Percentiles rank a stretch among this genome's conserved stretches.
phyloP scores from a whole-genome alignment of 2,888 invertebrate genomes.

The Leptinotarsa tumamoca region DNA sequence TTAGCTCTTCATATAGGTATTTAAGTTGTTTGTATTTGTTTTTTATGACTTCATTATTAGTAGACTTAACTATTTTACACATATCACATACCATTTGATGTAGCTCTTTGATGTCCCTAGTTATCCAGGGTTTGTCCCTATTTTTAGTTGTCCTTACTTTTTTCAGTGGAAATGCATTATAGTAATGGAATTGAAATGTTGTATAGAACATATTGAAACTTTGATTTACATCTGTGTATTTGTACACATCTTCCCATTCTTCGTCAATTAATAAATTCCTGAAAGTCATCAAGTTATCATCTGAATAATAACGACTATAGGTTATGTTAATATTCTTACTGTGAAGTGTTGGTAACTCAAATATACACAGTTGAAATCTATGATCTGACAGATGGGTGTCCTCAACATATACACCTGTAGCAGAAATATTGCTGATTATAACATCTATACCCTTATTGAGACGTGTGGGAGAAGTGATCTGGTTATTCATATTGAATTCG shows the following conservation, averaged over 20 bases:
- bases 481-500: constrained; percentile 16
- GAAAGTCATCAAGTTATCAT: background rate
- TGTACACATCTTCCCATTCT: constrained; percentile 1
- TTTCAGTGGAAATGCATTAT: background rate
- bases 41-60: too few species aligned
- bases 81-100: too few species aligned
- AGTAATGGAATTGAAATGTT: background rate
- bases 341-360: background rate
- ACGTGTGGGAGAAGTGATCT: constrained; percentile 13
- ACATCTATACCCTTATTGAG: constrained; percentile 11
- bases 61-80: too few species aligned
- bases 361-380: constrained; percentile 12
- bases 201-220: background rate
- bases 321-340: too few species aligned
- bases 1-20: background rate
- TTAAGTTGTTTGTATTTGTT: too few species aligned
- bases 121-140: constrained; percentile 2
- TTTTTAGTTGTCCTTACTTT: background rate
- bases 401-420: background rate
- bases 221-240: constrained; percentile 2
- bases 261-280: constrained; percentile 1
- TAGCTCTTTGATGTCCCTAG: constrained; percentile 5
- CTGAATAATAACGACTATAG: too few species aligned
- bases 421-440: constrained; percentile 10
- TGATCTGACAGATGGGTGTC: constrained; percentile 22